phyloP scores from a whole-genome alignment of 2,888 invertebrate genomes.

The Xylota sylvarum region DNA sequence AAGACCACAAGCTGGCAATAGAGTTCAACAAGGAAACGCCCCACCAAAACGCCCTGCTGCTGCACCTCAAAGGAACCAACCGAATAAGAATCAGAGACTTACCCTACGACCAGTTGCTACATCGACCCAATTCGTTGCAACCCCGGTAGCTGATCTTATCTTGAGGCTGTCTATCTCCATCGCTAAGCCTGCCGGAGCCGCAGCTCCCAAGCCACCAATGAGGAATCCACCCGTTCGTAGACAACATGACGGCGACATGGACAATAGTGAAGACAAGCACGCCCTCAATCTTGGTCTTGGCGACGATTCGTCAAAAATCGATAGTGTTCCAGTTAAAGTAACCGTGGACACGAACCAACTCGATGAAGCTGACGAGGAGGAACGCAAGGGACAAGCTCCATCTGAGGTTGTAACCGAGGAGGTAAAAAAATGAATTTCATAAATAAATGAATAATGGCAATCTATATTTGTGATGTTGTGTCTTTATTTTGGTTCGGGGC shows the following conservation, averaged over 20 bases:
- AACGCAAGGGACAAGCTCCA: neutral
- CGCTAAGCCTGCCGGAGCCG: slow-evolving; percentile 78
- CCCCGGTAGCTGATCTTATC: slow-evolving; percentile 82
- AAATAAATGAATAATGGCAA: neutral
- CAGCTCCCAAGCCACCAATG: neutral
- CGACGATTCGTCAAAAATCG: neutral
- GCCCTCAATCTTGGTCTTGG: slow-evolving; percentile 2
- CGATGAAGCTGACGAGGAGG: slow-evolving; percentile 12
- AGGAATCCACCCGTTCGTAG: slow-evolving; percentile 36
- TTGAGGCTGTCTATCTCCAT: slow-evolving; percentile 82
- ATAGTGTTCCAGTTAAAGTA: neutral
- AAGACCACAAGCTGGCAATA: neutral
- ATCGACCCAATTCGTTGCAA: slow-evolving; percentile 81
- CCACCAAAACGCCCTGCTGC: neutral
- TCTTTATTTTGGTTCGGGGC: too few relatives aligned
- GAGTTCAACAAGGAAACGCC: neutral
- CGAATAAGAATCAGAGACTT: slow-evolving; percentile 77
- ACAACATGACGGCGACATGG: neutral
- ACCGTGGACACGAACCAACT: neutral
- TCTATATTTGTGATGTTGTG: neutral
- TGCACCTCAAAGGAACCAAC: slow-evolving; percentile 11
- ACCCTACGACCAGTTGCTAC: slow-evolving; percentile 81
- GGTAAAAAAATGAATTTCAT: slow-evolving; percentile 9
- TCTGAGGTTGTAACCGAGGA: neutral
- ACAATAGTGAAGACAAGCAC: neutral